These are phyloP conservation scores for Notodonta dromedarius DNA, from an alignment of 2,888 invertebrate species.

Conservation along the genomic window DNA sequence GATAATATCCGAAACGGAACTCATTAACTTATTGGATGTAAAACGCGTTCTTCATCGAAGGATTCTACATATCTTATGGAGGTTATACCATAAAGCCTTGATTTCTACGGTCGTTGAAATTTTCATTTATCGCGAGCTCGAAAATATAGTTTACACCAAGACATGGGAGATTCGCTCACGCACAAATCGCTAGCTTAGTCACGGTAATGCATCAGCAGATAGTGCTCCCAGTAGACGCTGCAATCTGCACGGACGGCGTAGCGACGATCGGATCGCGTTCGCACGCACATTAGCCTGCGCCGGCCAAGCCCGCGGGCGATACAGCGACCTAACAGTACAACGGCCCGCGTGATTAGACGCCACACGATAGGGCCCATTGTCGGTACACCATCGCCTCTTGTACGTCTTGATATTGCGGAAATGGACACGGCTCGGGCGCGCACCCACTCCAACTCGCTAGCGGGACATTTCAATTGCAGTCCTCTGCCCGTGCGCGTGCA, in stretches of 20 bases:
- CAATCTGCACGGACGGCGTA: conserved; percentile 51
- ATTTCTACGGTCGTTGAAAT: neutral
- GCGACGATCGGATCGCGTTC: conserved; percentile 76
- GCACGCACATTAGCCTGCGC: conserved; percentile 79
- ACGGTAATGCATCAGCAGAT: conserved; percentile 55
- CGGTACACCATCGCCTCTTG: conserved; percentile 80
- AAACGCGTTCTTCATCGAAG: neutral
- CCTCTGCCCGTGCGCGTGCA: conserved; percentile 63
- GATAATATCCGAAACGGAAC: neutral
- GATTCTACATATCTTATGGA: neutral
- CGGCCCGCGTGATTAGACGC: conserved; percentile 80
- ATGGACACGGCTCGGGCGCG: conserved; percentile 75
- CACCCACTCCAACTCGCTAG: conserved; percentile 76
- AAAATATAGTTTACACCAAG: neutral
- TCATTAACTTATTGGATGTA: neutral
- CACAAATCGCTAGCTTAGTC: conserved; percentile 40
- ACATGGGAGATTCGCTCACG: conserved; percentile 11
- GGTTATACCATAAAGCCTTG: neutral
- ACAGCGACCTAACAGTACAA: conserved; percentile 77
- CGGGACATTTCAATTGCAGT: conserved; percentile 82
- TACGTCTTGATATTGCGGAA: conserved; percentile 82
- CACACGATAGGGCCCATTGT: conserved; percentile 82
- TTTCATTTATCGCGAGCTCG: neutral
- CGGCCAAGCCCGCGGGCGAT: conserved; percentile 60
- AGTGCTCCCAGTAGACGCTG: conserved; percentile 48